A percentile compares a stretch with the other conserved stretches of the same genome.
These are phyloP conservation scores for Bombus superbus DNA, from an alignment of 1,140 invertebrate genomes.

Conservation along the genomic window DNA sequence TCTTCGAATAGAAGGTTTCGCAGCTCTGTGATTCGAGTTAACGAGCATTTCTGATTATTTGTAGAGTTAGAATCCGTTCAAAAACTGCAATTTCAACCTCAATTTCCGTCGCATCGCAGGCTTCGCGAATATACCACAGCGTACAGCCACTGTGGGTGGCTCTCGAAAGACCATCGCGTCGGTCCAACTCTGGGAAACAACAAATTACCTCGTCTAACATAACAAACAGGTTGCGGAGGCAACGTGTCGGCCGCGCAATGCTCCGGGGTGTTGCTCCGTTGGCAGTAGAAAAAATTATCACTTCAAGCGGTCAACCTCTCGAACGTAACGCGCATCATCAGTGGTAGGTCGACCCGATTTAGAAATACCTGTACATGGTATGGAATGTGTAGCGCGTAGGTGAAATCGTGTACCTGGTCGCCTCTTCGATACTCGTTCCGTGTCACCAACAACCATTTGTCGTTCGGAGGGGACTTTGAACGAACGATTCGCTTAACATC, in stretches of 20 bases:
- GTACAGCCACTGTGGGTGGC: not conserved
- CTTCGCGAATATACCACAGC: not conserved
- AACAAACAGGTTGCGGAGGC: conserved; percentile 68
- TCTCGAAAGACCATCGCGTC: conserved; percentile 34
- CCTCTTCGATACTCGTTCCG: conserved; percentile 47
- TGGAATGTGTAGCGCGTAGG: not conserved
- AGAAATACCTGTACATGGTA: not conserved
- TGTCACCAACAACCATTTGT: conserved; percentile 62
- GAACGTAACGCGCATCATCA: conserved; percentile 16
- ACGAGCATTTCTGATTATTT: conserved; percentile 10
- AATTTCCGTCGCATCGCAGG: conserved; percentile 15
- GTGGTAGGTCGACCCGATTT: too few relatives aligned
- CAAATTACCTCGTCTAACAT: conserved; percentile 71
- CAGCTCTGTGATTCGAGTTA: conserved; percentile 1
- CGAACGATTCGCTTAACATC: conserved; percentile 67
- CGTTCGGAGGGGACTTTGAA: conserved; percentile 49
- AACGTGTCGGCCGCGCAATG: conserved; percentile 49
- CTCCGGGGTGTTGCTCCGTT: conserved; percentile 53
- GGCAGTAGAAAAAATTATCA: conserved; percentile 68
- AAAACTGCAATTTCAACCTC: conserved; percentile 31
- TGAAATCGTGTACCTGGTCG: not conserved
- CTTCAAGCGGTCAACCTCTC: conserved; percentile 53
- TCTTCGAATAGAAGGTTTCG: too few relatives aligned
- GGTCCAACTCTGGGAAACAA: conserved; percentile 44
- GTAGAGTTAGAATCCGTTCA: not conserved